Base-by-base conservation (phyloP, 2,888 invertebrate genomes). In the Tanaodytes sp. region DNA sequence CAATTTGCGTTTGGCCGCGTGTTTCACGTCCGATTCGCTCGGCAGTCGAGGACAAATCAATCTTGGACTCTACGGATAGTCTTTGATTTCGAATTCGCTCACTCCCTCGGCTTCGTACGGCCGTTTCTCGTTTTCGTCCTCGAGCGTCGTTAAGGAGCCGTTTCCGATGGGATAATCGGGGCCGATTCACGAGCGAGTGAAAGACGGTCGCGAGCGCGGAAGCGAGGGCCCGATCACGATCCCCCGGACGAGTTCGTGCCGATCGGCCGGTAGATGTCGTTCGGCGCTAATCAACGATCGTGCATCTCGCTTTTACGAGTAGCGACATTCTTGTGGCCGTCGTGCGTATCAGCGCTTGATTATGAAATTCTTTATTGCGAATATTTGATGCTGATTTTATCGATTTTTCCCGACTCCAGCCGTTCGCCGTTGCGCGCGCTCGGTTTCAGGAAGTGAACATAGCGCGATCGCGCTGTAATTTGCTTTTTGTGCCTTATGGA, bases 231-330 rank as follows among this genome's bases (percentile, higher is more conserved):
- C 54, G 59, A 70, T 55, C 69, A 70, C 69, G 69, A 64, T 49
- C 69, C 64, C 27, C 12, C 45, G 58, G 30, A 69, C 49, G 63
- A 69, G 54, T 63, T 70, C 69, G 64, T 65, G 64, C 46, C 61
- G 69, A 70, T 70, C 61, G 64, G 9, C 64, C 64, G 46, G 59
- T 46, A 70, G 69, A 70, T 70, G 69, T 70, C 69, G 69, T 59
- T 70, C 51, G 48, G 48, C 31, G 14, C 51, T 69, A 69, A 69
- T 69, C 69, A 55, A 54, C 54, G 59, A 61, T 69, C 69, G 69
- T 69, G 64, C 64, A 69, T 69, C 69, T 69, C 52, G 48, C 54
- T 48, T 45, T 55, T 63, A 48, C 65, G 65, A 52, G 57, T 36
- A 45, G 49, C 42, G 61, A 67, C 67, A 45, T 49, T 65, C 58